Percentiles rank a stretch among this genome's conserved stretches.
phyloP scores from a whole-genome alignment of 2,888 invertebrate species.

The Acronicta psi region DNA sequence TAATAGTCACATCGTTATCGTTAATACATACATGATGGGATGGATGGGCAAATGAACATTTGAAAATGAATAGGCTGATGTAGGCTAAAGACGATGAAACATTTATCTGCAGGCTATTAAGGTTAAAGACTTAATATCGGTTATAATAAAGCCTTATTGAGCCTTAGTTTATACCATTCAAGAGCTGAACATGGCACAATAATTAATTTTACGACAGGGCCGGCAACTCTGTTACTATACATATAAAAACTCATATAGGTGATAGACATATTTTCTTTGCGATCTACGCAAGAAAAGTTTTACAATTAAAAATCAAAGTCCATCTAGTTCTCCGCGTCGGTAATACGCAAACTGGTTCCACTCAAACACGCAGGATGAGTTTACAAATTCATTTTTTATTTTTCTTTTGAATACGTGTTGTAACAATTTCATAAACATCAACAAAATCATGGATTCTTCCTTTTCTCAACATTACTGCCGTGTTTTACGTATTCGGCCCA shows the following conservation, averaged over 20 bases:
- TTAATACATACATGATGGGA: slow-evolving; percentile 15
- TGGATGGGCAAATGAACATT: slow-evolving; percentile 7
- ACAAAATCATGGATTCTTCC: too few relatives aligned
- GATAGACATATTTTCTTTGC: neutral
- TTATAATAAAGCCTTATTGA: slow-evolving; percentile 9
- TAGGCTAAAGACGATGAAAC: slow-evolving; percentile 14
- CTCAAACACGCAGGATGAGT: too few relatives aligned
- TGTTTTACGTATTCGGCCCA: too few relatives aligned
- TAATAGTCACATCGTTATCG: slow-evolving; percentile 16
- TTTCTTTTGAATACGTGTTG: too few relatives aligned
- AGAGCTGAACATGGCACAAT: neutral
- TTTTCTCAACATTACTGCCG: too few relatives aligned
- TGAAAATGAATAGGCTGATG: slow-evolving; percentile 1
- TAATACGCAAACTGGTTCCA: too few relatives aligned
- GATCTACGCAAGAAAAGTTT: neutral
- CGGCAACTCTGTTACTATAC: neutral
- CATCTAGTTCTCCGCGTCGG: too few relatives aligned
- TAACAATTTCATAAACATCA: too few relatives aligned
- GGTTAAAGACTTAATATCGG: slow-evolving; percentile 42
- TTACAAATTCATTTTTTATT: too few relatives aligned
- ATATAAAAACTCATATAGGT: neutral
- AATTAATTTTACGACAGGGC: slow-evolving; percentile 26
- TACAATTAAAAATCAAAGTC: too few relatives aligned
- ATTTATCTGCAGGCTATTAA: slow-evolving; percentile 28
- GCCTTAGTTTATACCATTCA: slow-evolving; percentile 1